Percentiles rank a stretch among this genome's conserved stretches.
Conservation (phyloP, 2,888 invertebrate genomes). For the Drosophila formosana region DNA sequence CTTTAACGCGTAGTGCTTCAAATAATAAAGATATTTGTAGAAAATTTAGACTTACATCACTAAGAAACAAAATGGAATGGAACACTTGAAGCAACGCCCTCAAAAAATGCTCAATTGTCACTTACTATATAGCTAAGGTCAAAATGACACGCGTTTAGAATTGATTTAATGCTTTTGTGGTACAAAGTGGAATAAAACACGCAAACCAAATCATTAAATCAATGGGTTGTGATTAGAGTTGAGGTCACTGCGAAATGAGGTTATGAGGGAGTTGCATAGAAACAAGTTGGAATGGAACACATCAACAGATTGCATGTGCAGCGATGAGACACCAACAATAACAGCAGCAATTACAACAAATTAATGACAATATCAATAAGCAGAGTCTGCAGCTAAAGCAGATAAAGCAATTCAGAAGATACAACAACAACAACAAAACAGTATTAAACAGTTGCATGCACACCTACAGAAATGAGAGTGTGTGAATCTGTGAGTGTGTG, state of each 20-base stretch:
- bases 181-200: not conserved
- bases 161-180: not conserved
- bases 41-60: no score
- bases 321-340: slow-evolving; percentile 17
- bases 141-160: no score
- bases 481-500: no score
- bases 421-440: slow-evolving; percentile 30
- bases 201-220: not conserved
- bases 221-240: not conserved
- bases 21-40: no score
- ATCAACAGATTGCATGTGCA: slow-evolving; percentile 8
- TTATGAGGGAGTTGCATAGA: not conserved
- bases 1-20: no score
- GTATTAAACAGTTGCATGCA: slow-evolving; percentile 62
- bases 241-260: not conserved
- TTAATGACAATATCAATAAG: slow-evolving; percentile 44
- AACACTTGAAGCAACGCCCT: no score
- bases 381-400: slow-evolving; percentile 33
- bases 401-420: slow-evolving; percentile 40
- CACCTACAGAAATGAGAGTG: slow-evolving; percentile 32
- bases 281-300: slow-evolving; percentile 10
- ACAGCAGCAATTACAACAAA: slow-evolving; percentile 17
- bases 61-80: not conserved
- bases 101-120: no score
- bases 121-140: no score